Percentiles rank a stretch among this genome's conserved stretches.
These are phyloP conservation scores for Mus minutoides DNA, from an alignment of 2,797 vertebrate genomes.

Conservation along the genomic window DNA sequence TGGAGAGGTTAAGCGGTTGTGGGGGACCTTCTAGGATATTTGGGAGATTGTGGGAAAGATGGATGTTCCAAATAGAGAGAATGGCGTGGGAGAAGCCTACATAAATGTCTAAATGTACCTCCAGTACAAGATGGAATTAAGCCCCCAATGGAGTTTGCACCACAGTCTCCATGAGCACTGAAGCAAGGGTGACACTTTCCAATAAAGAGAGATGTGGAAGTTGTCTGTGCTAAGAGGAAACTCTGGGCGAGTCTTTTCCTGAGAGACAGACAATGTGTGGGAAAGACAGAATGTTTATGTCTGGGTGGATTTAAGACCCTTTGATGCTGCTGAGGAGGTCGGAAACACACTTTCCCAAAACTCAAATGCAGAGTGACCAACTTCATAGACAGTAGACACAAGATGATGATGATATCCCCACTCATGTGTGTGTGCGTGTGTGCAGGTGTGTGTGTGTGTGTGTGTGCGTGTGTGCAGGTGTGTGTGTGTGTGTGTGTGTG, in stretches of 20 bases:
- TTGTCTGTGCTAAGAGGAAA: constrained; percentile 16
- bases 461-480: neutral
- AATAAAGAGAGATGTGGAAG: neutral
- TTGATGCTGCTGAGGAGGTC: neutral
- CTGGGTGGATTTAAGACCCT: neutral
- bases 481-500: neutral
- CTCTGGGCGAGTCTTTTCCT: neutral
- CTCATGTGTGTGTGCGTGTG: neutral
- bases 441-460: neutral
- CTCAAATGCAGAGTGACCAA: neutral
- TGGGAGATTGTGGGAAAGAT: neutral
- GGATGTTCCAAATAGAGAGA: neutral
- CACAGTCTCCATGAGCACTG: neutral
- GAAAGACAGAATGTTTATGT: neutral
- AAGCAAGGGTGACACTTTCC: neutral
- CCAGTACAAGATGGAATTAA: neutral
- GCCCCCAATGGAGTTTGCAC: neutral
- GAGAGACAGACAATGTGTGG: neutral
- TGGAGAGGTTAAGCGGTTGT: neutral
- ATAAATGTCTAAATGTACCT: neutral
- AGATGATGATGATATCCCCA: neutral
- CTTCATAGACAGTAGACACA: neutral
- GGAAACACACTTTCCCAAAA: neutral
- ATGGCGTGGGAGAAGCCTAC: neutral
- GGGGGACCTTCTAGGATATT: neutral